These are phyloP conservation scores for Entomyzon cyanotis DNA, from an alignment of 2,113 vertebrate genomes.

Conservation along the genomic window DNA sequence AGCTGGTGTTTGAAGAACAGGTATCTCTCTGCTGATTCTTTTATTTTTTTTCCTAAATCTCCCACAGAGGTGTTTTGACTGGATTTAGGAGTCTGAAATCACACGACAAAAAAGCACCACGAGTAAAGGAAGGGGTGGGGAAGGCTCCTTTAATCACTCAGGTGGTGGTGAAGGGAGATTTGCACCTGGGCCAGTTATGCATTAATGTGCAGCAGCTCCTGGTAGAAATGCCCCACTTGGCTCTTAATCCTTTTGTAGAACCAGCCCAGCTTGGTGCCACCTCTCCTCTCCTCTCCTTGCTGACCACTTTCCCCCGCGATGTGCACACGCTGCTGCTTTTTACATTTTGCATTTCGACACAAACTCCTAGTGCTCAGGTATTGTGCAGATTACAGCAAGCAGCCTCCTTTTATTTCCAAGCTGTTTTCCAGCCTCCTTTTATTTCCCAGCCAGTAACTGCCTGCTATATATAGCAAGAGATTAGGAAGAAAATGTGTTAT, in stretches of 20 bases:
- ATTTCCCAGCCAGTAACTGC: background rate
- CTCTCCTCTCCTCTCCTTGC: background rate
- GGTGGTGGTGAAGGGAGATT: background rate
- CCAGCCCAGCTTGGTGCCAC: background rate
- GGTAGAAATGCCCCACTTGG: background rate
- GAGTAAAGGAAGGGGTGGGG: background rate
- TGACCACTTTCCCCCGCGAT: background rate
- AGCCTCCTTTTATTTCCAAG: no score
- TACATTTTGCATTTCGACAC: background rate
- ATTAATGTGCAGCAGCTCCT: background rate
- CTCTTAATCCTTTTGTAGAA: background rate
- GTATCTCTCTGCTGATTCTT: background rate
- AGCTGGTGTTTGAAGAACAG: background rate
- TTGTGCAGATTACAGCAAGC: background rate
- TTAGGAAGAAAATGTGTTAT: conserved; percentile 5
- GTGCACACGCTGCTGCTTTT: rapidly evolving
- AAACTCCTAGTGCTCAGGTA: background rate
- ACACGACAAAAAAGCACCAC: rapidly evolving
- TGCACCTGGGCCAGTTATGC: background rate
- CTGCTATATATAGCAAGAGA: background rate
- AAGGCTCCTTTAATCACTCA: background rate
- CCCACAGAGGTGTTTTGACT: background rate
- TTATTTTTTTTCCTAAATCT: background rate
- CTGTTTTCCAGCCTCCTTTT: background rate
- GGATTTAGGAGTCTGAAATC: background rate